phyloP scores from a whole-genome alignment of 2,797 vertebrate genomes.

The Picus viridis region DNA sequence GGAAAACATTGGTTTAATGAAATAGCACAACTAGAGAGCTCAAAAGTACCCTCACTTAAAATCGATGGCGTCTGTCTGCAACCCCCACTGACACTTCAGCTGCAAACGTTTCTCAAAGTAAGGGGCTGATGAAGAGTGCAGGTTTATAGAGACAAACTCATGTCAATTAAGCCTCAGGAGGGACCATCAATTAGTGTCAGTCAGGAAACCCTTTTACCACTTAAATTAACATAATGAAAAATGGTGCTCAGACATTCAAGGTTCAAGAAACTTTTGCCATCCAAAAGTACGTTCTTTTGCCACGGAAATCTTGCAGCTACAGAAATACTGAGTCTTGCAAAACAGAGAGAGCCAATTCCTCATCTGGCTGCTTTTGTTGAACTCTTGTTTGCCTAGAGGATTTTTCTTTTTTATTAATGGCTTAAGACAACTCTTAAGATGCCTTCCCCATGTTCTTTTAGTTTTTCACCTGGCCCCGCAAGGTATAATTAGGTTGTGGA shows the following conservation, averaged over 20 bases:
- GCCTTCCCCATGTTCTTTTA: not conserved
- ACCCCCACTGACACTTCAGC: not conserved
- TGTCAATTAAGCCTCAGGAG: constrained; percentile 67
- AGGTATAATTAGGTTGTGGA: not conserved
- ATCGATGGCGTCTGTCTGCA: constrained; percentile 20
- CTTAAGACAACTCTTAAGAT: not conserved
- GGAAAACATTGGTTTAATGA: constrained; percentile 24
- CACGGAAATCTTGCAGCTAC: not conserved
- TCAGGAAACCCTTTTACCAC: constrained; percentile 46
- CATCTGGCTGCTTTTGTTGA: not conserved
- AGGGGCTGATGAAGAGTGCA: constrained; percentile 51
- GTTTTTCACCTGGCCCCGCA: not conserved
- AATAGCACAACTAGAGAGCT: not conserved
- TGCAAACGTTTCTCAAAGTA: constrained; percentile 15
- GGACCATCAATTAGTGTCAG: constrained; percentile 69
- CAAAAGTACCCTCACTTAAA: not conserved
- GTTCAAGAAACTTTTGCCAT: not conserved
- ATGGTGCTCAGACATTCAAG: constrained; percentile 8
- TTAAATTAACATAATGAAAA: constrained; percentile 61
- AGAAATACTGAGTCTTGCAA: not conserved
- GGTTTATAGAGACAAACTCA: constrained; percentile 53
- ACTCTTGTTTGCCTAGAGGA: not conserved
- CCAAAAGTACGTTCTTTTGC: not conserved
- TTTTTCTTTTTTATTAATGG: not conserved
- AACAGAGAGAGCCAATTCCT: not conserved